Percentiles rank a stretch among this genome's conserved stretches.
Evolutionary conservation across 2,113 vertebrate species (phyloP).

Genomic region (Leptosomus discolor): DNA sequence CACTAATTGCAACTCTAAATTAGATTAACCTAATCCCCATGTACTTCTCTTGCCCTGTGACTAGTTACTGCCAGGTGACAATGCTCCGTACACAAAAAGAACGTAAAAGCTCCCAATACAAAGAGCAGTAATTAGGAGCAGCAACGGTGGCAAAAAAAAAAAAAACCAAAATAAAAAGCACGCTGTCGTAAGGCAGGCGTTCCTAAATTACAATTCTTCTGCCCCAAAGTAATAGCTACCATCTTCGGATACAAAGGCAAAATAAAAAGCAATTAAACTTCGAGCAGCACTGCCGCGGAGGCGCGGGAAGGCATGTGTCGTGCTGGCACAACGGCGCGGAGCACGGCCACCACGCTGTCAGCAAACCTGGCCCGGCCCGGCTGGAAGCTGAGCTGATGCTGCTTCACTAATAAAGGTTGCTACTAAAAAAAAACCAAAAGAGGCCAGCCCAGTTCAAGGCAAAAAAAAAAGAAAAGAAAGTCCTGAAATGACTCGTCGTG

Average conservation of each 20-base stretch:
- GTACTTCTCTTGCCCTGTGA: background rate
- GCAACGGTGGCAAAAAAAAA: background rate
- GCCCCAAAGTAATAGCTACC: background rate
- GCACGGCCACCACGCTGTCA: background rate
- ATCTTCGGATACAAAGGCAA: background rate
- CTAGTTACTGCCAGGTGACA: background rate
- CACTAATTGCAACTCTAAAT: too few species aligned
- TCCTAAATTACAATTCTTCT: too few species aligned
- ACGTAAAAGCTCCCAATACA: too few species aligned
- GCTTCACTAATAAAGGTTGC: background rate
- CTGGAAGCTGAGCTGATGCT: background rate
- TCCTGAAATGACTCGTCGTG: background rate
- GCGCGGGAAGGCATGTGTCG: background rate
- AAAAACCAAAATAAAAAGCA: too few species aligned
- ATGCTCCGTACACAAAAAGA: accelerated
- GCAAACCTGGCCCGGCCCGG: background rate
- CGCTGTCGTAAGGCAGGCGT: too few species aligned
- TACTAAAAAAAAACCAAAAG: background rate
- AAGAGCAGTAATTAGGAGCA: background rate
- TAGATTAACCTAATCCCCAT: background rate
- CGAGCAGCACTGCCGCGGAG: accelerated
- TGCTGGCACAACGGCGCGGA: background rate
- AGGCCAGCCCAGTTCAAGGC: background rate
- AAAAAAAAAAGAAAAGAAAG: background rate
- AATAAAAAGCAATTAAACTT: too few species aligned